Evolutionary conservation across 2,888 invertebrate species (phyloP), one percentile per base, ranked within the genome.

Genomic region (Branchellion lobata): DNA sequence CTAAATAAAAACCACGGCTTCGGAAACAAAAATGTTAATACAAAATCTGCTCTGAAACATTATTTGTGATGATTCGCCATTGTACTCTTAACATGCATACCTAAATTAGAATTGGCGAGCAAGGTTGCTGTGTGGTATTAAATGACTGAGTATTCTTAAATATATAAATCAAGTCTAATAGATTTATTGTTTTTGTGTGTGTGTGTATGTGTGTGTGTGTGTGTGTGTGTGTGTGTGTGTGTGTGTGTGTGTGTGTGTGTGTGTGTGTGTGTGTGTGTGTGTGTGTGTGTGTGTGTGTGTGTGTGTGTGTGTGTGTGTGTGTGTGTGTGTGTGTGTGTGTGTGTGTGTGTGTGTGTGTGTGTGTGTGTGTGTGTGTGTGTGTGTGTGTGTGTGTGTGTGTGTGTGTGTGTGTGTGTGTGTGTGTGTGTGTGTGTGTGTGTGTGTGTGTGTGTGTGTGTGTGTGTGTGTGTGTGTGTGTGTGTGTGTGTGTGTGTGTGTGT

Each of bases 301-400:
- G 72, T 77, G 29, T 79, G 75, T 77, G 29, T 79, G 79, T 80
- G 34, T 65, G 61, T 79, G 75, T 79, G 61, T 76, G 51, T 79
- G 34, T 79, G 75, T 79, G 33, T 79, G 31, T 53, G 74, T 77
- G n/a, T 79, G 57, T 77, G 34, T 77, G 53, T 47, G 27, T 29
- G 57, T 77, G 27, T 77, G 75, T 77, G 34, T 77, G 31, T 77
- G 57, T 77, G n/a, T 47, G 34, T 77, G 36, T 36, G 57, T 79
- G 33, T 75, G 29, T 75, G 14, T 75, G 24, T 78, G 72, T 78
- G 24, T 75, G 72, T 78, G 29, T 75, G 72, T 75, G 18, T 78
- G 51, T 78, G 40, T 78, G 31, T 75, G 24, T 75, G 71, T 78
- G 18, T 75, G 71, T 79, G 24, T 75, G 36, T 75, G 24, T 72